Base-by-base conservation (phyloP, 2,797 vertebrate genomes). In the Sebastolobus altivelis region DNA sequence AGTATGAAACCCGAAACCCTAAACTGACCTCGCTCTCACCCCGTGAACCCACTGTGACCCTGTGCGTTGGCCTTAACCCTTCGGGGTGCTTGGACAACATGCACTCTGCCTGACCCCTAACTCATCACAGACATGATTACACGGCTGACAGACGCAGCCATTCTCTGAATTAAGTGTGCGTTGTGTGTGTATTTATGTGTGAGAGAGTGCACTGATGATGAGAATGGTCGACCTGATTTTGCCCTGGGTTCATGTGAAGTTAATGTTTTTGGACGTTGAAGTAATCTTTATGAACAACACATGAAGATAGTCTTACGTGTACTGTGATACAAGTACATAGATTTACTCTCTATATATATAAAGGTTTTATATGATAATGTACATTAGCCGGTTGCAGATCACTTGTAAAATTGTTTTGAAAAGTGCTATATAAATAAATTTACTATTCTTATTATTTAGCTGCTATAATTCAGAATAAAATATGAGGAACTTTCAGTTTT, bases 101-200 rank as follows among this genome's bases (percentile, higher is more conserved):
- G 88, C 71, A 87, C 92, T 89, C 87, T 92, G 72, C 4, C 1
- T 93, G 92, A 94, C 93, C 91, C 46, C 84, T 25, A 58, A 75
- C 80, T 82, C 85, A 76, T 89, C 86, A 91, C 78, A 77, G 73
- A 71, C 78, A 1, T 46, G 66, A 83, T 86, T 86, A 77, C 65
- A 80, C 2, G 20, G 59, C 52, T 82, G 84, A 86, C 75, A 82
- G 84, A 68, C 4, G 3, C 31, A 59, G 54, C 69, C 65, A 13
- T 68, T 60, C 63, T 80, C 73, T 79, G 71, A 63, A 56, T 81
- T 6, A 82, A 56, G 59, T 37, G 5, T 61, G 37, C 4, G 0
- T 7, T 27, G 8, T 65, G 35, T 56, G 22, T 70, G 38, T 37
- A 31, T 18, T 27, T 52, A 14, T 58, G 16, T 60, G 22, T 46